Conservation (phyloP, 2,113 vertebrate species). For the Puntigrus tetrazona region DNA sequence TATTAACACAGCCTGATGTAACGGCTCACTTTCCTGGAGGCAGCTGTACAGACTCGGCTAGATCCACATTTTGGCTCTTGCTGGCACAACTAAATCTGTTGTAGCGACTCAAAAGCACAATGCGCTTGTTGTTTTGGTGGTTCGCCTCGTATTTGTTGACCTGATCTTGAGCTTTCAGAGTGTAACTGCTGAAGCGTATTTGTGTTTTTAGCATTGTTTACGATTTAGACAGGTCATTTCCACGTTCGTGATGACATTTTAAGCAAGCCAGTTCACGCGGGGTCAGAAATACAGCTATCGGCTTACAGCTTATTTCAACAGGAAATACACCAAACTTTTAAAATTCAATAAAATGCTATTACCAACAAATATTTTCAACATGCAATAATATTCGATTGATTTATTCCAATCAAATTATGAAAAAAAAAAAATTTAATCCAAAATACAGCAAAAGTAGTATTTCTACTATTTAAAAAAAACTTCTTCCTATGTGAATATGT, state of each 20-base stretch:
- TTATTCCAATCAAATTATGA: no score
- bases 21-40: neutral
- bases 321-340: neutral
- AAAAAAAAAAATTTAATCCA: no score
- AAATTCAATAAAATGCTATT: neutral
- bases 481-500: no score
- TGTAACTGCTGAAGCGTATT: neutral
- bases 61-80: neutral
- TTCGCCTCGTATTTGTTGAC: neutral
- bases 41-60: neutral
- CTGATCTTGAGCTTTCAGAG: neutral
- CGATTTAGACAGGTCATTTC: neutral
- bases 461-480: no score
- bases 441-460: no score
- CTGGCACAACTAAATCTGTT: neutral
- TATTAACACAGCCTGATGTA: constrained; percentile 23
- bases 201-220: neutral
- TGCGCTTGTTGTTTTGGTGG: neutral
- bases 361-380: neutral
- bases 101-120: neutral
- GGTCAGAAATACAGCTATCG: neutral
- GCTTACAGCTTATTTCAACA: neutral
- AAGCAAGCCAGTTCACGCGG: neutral
- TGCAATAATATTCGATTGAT: no score
- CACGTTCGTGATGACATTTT: neutral